phyloP scores from a whole-genome alignment of 2,888 invertebrate species.

The Geotrupes spiniger region DNA sequence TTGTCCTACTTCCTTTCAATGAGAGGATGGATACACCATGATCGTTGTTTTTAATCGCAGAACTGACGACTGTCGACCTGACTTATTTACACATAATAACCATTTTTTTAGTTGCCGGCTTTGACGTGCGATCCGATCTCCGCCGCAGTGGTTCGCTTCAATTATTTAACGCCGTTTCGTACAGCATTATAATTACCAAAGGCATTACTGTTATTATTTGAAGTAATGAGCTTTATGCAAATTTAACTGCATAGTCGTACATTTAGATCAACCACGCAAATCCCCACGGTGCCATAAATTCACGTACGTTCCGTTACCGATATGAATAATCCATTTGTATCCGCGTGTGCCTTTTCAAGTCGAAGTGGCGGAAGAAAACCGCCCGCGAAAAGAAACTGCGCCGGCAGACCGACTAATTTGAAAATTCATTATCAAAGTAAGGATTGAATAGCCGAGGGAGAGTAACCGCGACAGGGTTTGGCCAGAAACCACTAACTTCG shows the following conservation, averaged over 20 bases:
- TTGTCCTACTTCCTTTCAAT: too few relatives aligned
- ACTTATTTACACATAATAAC: too few relatives aligned
- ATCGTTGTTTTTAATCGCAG: too few relatives aligned
- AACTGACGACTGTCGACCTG: too few relatives aligned
- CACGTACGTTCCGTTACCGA: not conserved
- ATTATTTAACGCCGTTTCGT: too few relatives aligned
- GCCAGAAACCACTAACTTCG: conserved; percentile 16
- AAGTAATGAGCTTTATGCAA: conserved; percentile 4
- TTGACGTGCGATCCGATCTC: too few relatives aligned
- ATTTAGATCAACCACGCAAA: conserved; percentile 6
- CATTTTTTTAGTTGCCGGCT: too few relatives aligned
- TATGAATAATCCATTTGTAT: conserved; percentile 1
- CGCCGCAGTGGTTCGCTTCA: too few relatives aligned
- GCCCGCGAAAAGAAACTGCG: not conserved
- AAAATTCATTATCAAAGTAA: not conserved
- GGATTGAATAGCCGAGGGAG: not conserved
- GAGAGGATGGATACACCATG: too few relatives aligned
- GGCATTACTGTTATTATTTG: not conserved
- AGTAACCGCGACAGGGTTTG: conserved; percentile 13
- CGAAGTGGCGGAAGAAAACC: too few relatives aligned
- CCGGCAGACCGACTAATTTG: not conserved
- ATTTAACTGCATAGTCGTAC: conserved; percentile 1
- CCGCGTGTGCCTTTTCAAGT: not conserved
- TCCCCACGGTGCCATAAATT: conserved; percentile 3
- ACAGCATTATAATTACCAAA: too few relatives aligned